A percentile compares a stretch with the other conserved stretches of the same genome.
phyloP scores from a whole-genome alignment of 2,113 vertebrate species.

The Silurus meridionalis region DNA sequence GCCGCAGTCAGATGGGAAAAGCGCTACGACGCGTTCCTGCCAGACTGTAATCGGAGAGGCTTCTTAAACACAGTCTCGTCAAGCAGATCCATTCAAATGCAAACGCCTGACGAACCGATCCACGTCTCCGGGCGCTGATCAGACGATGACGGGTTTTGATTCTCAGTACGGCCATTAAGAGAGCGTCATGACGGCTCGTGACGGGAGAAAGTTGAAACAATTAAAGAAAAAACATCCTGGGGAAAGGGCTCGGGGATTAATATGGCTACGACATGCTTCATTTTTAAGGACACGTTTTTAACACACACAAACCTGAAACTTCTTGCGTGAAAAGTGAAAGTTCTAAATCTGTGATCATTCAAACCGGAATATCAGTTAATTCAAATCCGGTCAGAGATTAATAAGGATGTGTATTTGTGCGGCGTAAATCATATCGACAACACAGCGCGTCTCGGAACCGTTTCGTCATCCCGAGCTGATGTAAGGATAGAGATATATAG shows the following conservation, averaged over 20 bases:
- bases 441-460: neutral
- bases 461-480: constrained; percentile 3
- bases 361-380: constrained; percentile 1
- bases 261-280: neutral
- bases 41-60: constrained; percentile 24
- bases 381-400: neutral
- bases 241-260: neutral
- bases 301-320: neutral
- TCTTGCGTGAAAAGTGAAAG: neutral
- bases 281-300: neutral
- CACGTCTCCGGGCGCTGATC: neutral
- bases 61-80: constrained; percentile 29
- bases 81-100: constrained; percentile 33
- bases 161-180: neutral
- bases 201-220: neutral
- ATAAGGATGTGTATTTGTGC: neutral
- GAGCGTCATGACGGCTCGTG: neutral
- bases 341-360: neutral
- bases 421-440: constrained; percentile 6
- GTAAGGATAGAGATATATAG: constrained; percentile 24
- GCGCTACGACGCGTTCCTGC: neutral
- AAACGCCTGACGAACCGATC: constrained; percentile 27
- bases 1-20: constrained; percentile 15
- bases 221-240: neutral
- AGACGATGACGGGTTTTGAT: neutral